Conservation (phyloP, 2,797 vertebrate species). For the Steatocranus sp. region DNA sequence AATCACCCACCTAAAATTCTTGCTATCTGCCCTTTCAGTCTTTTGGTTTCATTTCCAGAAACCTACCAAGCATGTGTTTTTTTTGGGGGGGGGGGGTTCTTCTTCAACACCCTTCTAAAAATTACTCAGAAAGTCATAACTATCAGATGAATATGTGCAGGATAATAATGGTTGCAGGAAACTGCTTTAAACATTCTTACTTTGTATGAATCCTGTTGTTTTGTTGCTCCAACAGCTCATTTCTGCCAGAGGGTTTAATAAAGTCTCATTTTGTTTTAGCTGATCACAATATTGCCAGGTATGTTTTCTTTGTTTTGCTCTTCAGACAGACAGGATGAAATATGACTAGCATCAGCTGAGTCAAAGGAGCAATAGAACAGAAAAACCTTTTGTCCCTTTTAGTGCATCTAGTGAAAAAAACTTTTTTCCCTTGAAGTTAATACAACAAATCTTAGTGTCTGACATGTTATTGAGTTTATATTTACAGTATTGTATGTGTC, state of each 20-base stretch:
- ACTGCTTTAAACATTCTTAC: not conserved
- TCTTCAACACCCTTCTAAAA: not conserved
- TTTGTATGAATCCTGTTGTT: not conserved
- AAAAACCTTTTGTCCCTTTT: rapidly evolving
- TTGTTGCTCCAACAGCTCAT: not conserved
- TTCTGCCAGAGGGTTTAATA: not conserved
- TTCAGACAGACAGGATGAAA: not conserved
- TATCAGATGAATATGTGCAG: rapidly evolving
- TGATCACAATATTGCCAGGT: not conserved
- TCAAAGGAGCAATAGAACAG: not conserved
- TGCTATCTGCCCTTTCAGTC: not conserved
- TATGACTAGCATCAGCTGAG: not conserved
- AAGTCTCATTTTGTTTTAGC: not conserved
- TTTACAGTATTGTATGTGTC: not conserved
- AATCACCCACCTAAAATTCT: not conserved
- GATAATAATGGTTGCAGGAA: not conserved
- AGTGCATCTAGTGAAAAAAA: not conserved
- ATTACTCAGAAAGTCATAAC: not conserved
- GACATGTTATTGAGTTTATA: rapidly evolving
- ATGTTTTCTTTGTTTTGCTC: not conserved
- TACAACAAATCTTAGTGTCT: not conserved
- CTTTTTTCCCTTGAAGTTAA: rapidly evolving
- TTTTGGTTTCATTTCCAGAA: not conserved
- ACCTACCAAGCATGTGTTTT: not conserved
- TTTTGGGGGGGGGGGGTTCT: not conserved